A percentile compares a stretch with the other conserved stretches of the same genome.
Evolutionary conservation across 92 coral and sea anemone genomes (phyloP).

Genomic region (Siderastrea radians): DNA sequence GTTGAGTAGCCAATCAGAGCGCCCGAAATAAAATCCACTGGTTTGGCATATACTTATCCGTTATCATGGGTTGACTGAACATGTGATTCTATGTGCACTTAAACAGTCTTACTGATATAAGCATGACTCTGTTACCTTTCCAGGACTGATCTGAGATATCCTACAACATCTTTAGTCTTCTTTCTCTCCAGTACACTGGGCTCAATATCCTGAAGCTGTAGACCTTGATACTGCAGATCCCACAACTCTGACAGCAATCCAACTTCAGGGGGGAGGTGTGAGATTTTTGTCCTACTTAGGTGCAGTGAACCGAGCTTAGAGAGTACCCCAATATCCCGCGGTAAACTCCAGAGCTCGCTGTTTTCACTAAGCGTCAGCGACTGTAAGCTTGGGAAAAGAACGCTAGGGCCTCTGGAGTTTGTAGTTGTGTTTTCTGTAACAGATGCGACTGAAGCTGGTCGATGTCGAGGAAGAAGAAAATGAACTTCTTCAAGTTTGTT

Average conservation of each 20-base stretch:
- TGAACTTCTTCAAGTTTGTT: constrained; percentile 79
- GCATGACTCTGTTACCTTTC: constrained; percentile 76
- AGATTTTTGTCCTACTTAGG: constrained; percentile 82
- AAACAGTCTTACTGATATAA: no score
- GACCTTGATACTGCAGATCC: constrained; percentile 94
- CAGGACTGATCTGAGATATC: constrained; percentile 94
- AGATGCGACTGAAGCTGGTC: constrained; percentile 33
- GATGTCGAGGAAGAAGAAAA: constrained; percentile 63
- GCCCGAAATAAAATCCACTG: no score
- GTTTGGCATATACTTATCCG: no score
- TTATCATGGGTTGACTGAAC: no score
- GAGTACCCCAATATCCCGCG: constrained; percentile 83
- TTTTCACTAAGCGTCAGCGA: constrained; percentile 86
- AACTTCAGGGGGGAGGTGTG: constrained; percentile 92
- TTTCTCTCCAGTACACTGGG: constrained; percentile 95
- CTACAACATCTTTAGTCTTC: constrained; percentile 94
- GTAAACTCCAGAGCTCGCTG: constrained; percentile 68
- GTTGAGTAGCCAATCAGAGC: no score
- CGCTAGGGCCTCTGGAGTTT: constrained; percentile 31
- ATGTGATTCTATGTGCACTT: no score
- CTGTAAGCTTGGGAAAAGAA: constrained; percentile 89
- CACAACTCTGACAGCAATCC: constrained; percentile 95
- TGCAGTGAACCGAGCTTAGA: constrained; percentile 94
- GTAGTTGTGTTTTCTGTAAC: constrained; percentile 17
- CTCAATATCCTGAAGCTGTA: constrained; percentile 90